Conservation (phyloP, 2,888 invertebrate species). For the Drosophila melanosoma region DNA sequence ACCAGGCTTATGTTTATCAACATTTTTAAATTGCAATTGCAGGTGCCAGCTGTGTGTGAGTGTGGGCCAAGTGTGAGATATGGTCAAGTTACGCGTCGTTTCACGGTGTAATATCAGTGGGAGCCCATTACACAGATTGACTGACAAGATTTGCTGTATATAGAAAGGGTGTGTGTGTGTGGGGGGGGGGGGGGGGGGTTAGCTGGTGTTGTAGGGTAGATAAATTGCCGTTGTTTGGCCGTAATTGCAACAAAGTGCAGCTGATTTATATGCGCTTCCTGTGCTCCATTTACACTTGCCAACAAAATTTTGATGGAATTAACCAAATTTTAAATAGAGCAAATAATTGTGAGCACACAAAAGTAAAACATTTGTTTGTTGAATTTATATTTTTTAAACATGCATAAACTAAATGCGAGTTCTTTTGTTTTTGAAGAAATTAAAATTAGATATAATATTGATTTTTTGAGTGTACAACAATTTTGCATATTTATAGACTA, state of each 20-base stretch:
- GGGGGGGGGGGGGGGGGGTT: neutral
- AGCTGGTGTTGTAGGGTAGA: neutral
- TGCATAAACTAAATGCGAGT: neutral
- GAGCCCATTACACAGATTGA: conserved; percentile 73
- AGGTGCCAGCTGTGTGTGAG: conserved; percentile 16
- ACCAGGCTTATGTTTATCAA: conserved; percentile 49
- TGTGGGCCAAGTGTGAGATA: conserved; percentile 14
- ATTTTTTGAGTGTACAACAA: conserved; percentile 12
- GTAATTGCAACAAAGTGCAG: conserved; percentile 51
- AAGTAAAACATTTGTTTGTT: neutral
- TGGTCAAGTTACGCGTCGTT: conserved; percentile 50
- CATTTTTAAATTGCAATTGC: conserved; percentile 53
- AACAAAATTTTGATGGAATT: neutral
- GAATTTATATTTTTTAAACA: neutral
- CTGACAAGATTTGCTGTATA: conserved; percentile 61
- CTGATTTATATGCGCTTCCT: conserved; percentile 63
- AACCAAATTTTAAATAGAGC: neutral
- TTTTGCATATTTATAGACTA: conserved; percentile 46
- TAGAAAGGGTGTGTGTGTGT: no score
- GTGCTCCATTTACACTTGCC: conserved; percentile 8
- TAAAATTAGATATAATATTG: neutral
- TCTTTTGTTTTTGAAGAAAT: neutral
- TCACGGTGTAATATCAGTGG: conserved; percentile 66
- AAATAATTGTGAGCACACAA: neutral
- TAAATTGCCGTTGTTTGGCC: conserved; percentile 20